A percentile compares a stretch with the other conserved stretches of the same genome.
These are phyloP conservation scores for Silurus asotus DNA, from an alignment of 2,113 vertebrate genomes.

Conservation along the genomic window DNA sequence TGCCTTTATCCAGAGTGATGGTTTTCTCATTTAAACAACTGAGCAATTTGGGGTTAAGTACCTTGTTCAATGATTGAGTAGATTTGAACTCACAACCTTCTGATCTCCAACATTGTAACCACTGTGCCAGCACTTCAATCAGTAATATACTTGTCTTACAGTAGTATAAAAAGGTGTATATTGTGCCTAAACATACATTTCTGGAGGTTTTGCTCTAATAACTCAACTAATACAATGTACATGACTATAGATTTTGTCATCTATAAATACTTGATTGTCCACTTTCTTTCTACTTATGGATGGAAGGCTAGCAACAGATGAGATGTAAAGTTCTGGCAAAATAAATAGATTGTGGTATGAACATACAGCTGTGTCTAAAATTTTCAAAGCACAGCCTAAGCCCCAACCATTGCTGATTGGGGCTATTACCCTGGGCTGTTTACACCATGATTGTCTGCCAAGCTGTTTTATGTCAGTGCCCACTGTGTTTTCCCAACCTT, in stretches of 20 bases:
- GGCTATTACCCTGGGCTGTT: conserved; percentile 11
- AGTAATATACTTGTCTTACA: background rate
- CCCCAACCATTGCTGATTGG: background rate
- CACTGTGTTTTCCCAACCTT: conserved; percentile 38
- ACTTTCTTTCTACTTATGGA: background rate
- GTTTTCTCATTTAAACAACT: too few relatives aligned
- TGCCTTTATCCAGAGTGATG: too few relatives aligned
- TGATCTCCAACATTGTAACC: too few relatives aligned
- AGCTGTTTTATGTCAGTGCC: conserved; percentile 45
- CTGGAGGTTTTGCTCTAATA: background rate
- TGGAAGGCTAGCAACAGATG: background rate
- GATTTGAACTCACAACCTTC: too few relatives aligned
- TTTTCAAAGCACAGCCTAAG: background rate
- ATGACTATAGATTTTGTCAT: background rate
- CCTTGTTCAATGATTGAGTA: too few relatives aligned
- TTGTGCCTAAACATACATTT: too few relatives aligned
- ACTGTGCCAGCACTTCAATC: too few relatives aligned
- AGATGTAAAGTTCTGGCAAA: background rate
- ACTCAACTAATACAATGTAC: too few relatives aligned
- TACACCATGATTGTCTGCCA: conserved; percentile 15
- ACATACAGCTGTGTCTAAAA: conserved; percentile 1
- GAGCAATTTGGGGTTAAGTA: too few relatives aligned
- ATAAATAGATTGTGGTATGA: background rate
- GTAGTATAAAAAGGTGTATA: background rate
- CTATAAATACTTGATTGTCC: background rate